These are phyloP conservation scores for Pomatorhinus ruficollis DNA, from an alignment of 2,113 vertebrate species.

Conservation along the genomic window DNA sequence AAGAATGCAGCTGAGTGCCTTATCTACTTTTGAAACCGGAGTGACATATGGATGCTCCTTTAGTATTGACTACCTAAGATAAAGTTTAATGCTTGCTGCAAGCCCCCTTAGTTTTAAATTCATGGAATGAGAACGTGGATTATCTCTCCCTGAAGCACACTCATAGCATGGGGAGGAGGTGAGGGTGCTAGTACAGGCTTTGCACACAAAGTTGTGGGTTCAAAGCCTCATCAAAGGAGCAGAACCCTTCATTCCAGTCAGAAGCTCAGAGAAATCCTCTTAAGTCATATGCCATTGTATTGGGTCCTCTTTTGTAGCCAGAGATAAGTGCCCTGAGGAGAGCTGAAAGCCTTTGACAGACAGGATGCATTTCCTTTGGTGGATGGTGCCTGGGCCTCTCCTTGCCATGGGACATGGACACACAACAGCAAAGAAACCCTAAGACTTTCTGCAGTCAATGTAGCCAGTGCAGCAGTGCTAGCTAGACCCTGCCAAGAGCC, in stretches of 20 bases:
- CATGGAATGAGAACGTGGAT: constrained; percentile 42
- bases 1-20: constrained; percentile 63
- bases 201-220: constrained; percentile 11
- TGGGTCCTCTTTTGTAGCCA: neutral
- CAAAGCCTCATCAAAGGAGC: constrained; percentile 19
- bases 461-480: neutral
- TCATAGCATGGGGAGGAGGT: neutral
- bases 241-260: neutral
- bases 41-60: constrained; percentile 57
- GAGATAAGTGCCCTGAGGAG: neutral
- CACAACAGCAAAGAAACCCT: neutral
- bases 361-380: neutral
- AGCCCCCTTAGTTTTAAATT: constrained; percentile 51
- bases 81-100: constrained; percentile 48
- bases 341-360: neutral
- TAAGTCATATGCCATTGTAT: neutral
- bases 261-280: constrained; percentile 38
- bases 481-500: neutral
- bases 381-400: neutral
- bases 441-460: neutral
- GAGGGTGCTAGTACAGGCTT: neutral
- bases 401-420: neutral
- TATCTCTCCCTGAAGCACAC: neutral
- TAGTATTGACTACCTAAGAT: constrained; percentile 59
- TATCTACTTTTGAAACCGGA: constrained; percentile 65